Base-by-base conservation (phyloP, 2,113 vertebrate species). In the Prietella phreatophila region DNA sequence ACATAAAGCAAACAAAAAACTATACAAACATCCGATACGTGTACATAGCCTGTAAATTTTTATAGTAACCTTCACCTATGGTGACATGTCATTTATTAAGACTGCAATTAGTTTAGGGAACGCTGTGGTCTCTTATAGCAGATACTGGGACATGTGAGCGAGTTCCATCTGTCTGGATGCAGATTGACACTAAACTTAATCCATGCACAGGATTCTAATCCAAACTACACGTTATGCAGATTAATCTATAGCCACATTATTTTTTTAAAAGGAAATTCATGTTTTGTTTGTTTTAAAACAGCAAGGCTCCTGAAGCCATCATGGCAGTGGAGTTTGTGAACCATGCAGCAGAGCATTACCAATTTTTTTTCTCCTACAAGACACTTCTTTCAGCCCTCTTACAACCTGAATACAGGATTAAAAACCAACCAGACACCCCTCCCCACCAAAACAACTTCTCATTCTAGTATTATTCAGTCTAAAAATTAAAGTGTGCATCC, bases 401-500 rank as follows among this genome's bases (percentile, higher is more conserved):
- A 30, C 33, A 84, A 61, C n/a, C 65, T 55, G n/a, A 69, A 88
- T 27, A 30, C 42, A 84, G 47, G 63, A 33, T 50, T 15, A 61
- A 53, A 53, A 14, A 42, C 84, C 17, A 10, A 61, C 50, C 42
- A 83, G 67, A 53, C 33, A 39, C n/a, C 42, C 42, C 42, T 5
- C 39, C 39, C 39, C 39, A 3, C 39, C 42, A 6, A 58, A 76
- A 36, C 42, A 47, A 30, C n/a, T 69, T n/a, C 42, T 30, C 83
- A 83, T 76, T 78, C 58, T 19, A 63, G 39, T 63, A 25, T 71
- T 58, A 90, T 76, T 36, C 50, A 83, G 17, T 80, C 87, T 80
- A 78, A 71, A 78, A 53, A 55, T 79, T 73, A 56, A 67, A 87
- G 42, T 88, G 55, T 85, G 65, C 60, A 75, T 84, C 33, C 39